Base-by-base conservation (phyloP, 2,888 invertebrate species). In the Gymnoscelis rufifasciata region DNA sequence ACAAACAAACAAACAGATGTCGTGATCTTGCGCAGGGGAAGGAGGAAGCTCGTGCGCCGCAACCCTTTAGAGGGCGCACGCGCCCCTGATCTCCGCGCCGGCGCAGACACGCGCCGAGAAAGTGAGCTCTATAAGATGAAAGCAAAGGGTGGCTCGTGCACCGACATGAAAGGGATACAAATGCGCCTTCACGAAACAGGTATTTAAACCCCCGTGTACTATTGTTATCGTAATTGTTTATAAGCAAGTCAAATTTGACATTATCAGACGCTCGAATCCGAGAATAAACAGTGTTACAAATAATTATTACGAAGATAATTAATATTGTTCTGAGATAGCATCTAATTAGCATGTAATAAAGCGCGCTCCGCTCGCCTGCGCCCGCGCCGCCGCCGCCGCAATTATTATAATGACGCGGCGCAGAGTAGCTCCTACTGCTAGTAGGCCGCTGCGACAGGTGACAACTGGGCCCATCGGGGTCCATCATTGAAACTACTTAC, bases 281-380 rank as follows among this genome's bases (percentile, higher is more conserved):
- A 43, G 35, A 42, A 42, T 38, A 30, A 14, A 38, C 44, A 39
- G 43, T 41, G 47, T 40, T 43, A 23, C 30, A 42, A 43, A 43
- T 50, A 51, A 56, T 54, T 47, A 51, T 54, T 47, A 51, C 45
- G 23, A 44, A 43, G 37, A 33, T 50, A 51, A 51, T 42, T 50
- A 53, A 55, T 53, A 39, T 49, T 11, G 23, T 35, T 24, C 24
- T 13, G 12, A 44, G 55, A 57, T 57, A 57, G 27, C 44, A 53
- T 57, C 53, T 48, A 38, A 52, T 51, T 40, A 50, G 50, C 52
- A 47, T 41, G 47, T 50, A 46, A 47, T 41, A 41, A 51, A 7
- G 30, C 19, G 30, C 19, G 27, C 26, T n/a, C 23, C 33, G 26
- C 31, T 23, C 7, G 27, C 7, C 5, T 5, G 13, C 35, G 11